Evolutionary conservation across 2,797 vertebrate genomes (phyloP), one percentile per base, ranked within the genome.

Genomic region (Picus viridis): DNA sequence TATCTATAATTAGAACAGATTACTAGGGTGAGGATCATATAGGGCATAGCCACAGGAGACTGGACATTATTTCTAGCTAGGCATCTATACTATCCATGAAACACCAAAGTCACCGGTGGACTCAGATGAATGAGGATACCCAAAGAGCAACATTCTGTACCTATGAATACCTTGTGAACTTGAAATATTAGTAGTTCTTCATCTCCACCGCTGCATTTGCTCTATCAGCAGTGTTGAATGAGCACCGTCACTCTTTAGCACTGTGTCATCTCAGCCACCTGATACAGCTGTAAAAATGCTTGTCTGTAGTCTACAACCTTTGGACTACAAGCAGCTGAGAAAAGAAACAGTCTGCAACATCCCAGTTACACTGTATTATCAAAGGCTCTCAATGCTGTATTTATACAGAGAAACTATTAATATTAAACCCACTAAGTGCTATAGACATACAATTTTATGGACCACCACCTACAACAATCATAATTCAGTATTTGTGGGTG

Each of bases 331-430:
- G n/a, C 61, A 91, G 53, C 4, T 34, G 59, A 83, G 64, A 49
- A 72, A 23, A 82, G 54, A 23, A 82, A 58, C 2, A n/a, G 12
- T 10, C 54, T 70, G 45, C 62, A 91, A 36, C 36, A 76, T 47
- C 49, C 78, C 49, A 82, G 26, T 6, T 20, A 45, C 0, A 0
- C 8, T 0, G 0, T 11, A 17, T 19, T 78, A 84, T 45, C 32
- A 61, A 76, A 75, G 30, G 9, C 14, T 72, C 27, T 79, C 61
- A 53, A 5, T 5, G 27, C 18, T 62, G 36, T 41, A n/a, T 58
- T 62, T 65, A 45, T 7, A 22, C n/a, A 73, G 47, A 93, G 17
- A 16, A 86, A 19, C 10, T 59, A 58, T 19, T 62, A 7, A 23
- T 34, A 64, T 39, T 56, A 56, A 91, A 91, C 77, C 12, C 51